phyloP scores from a whole-genome alignment of 2,888 invertebrate genomes.

The Flabesymbios commensalis region DNA sequence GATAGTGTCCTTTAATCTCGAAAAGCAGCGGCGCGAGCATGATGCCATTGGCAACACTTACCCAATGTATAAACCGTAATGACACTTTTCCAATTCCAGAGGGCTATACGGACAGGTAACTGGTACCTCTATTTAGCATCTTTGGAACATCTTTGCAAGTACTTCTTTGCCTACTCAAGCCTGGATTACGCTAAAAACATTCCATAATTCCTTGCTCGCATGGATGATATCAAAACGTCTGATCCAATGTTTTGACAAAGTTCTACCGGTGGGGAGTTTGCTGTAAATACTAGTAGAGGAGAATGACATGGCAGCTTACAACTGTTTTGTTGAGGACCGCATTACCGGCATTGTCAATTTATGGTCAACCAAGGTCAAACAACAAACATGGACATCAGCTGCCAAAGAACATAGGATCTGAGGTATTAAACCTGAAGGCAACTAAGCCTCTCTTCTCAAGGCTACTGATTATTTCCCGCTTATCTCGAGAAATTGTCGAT shows the following conservation, averaged over 20 bases:
- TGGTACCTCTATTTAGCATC: constrained; percentile 17
- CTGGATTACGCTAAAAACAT: constrained; percentile 17
- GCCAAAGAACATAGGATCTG: constrained; percentile 6
- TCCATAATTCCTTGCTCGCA: constrained; percentile 16
- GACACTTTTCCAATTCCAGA: constrained; percentile 15
- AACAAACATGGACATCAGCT: constrained; percentile 3
- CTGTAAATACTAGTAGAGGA: constrained; percentile 7
- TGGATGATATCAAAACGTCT: constrained; percentile 6
- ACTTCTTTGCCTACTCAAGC: constrained; percentile 14
- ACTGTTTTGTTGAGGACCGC: background rate
- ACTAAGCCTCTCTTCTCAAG: background rate
- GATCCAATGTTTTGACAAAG: background rate
- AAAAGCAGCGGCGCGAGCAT: constrained; percentile 5
- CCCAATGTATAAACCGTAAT: constrained; percentile 16
- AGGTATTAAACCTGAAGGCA: background rate
- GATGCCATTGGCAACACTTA: constrained; percentile 9
- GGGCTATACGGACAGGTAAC: constrained; percentile 16
- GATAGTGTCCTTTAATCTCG: background rate
- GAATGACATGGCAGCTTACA: constrained; percentile 1
- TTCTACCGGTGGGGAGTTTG: background rate
- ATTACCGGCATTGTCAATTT: background rate
- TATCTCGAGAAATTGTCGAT: background rate
- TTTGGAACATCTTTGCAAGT: constrained; percentile 14
- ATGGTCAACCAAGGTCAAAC: constrained; percentile 14
- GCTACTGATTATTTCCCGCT: background rate